phyloP scores from a whole-genome alignment of 2,888 invertebrate genomes.

The Dysmachus trigonus region DNA sequence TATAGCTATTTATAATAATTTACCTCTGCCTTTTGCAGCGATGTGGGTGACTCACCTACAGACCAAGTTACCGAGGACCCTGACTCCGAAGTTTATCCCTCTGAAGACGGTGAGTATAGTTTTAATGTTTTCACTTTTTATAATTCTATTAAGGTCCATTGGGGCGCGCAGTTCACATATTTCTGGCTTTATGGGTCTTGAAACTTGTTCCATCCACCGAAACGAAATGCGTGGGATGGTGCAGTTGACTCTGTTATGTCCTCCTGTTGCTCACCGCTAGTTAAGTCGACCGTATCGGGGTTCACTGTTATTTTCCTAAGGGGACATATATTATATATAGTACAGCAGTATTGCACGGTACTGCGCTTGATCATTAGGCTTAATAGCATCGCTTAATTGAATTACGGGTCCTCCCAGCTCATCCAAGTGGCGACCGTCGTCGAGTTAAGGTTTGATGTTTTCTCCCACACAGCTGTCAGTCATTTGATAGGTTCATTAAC shows the following conservation, averaged over 20 bases:
- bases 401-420: neutral
- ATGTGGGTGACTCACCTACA: slow-evolving; percentile 78
- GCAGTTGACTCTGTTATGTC: neutral
- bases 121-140: neutral
- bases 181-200: neutral
- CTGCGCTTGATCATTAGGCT: neutral
- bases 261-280: neutral
- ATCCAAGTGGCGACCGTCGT: neutral
- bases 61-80: slow-evolving; percentile 75
- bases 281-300: neutral
- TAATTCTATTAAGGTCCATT: neutral
- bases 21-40: slow-evolving; percentile 62
- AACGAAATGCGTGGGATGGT: neutral
- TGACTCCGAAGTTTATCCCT: slow-evolving; percentile 76
- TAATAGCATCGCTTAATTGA: neutral
- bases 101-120: slow-evolving; percentile 74
- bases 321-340: no score
- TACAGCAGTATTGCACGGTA: neutral
- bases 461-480: neutral
- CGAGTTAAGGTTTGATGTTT: neutral
- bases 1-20: neutral
- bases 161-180: neutral
- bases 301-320: neutral
- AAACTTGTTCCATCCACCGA: neutral
- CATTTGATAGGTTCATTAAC: neutral